Base-by-base conservation (phyloP, 1,140 invertebrate species). In the Lysiphlebus fabarum region DNA sequence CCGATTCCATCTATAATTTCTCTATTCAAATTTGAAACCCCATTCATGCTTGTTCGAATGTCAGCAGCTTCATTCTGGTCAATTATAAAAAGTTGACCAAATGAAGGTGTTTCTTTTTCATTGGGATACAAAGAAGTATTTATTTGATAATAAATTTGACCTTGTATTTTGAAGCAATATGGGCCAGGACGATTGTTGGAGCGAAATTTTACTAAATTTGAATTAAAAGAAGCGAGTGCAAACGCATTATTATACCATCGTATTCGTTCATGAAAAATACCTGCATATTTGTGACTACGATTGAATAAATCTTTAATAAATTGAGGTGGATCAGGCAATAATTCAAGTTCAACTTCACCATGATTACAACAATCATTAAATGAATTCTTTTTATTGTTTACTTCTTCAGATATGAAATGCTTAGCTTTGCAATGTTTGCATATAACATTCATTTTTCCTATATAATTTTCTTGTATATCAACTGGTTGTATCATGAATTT, bases 351-450 rank as follows among this genome's bases (percentile, higher is more conserved):
- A 34, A 63, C 62, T 48, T 51, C 44, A n/a, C 62, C 58, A 48
- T 63, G 53, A 43, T 53, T 63, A 49, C 58, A 60, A 43, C 62
- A 63, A 60, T 63, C 62, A 14, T 59, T 59, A 41, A 59, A 63
- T 6, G 55, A 63, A 33, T 41, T 40, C 26, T 40, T 17, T 43
- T 41, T 51, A 38, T 58, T 62, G 7, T 40, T 36, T 26, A 59
- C 17, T 63, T 56, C 56, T 56, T 63, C 62, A 41, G 58, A 34
- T n/a, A 26, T 10, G 37, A 63, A 63, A 45, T 63, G 57, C 58
- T 36, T 55, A 36, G 58, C 58, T 36, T 43, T 47, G 38, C 54
- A 59, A 34, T 63, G 57, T n/a, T 12, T 14, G 43, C 57, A 63
- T 17, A 53, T 17, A n/a, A 48, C 14, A 47, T 54, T 48, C 48